Evolutionary conservation across 2,113 vertebrate species (phyloP), one percentile per base, ranked within the genome.

Genomic region (Salvator merianae): DNA sequence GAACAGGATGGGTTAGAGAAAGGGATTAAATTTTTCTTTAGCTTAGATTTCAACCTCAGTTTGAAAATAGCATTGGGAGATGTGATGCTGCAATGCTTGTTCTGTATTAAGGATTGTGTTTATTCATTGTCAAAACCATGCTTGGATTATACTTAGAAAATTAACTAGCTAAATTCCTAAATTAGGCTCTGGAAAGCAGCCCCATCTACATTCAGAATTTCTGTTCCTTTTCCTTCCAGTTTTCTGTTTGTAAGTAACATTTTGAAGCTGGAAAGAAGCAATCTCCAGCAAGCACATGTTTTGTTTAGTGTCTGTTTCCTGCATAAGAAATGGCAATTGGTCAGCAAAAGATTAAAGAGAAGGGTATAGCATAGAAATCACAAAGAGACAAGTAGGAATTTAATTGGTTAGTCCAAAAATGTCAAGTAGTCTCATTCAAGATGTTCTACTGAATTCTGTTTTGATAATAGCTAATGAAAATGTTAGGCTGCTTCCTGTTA

Each of bases 381-480:
- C 26, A 66, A 82, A 28, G n/a, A 3, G 47, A 28, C 34, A 53
- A 85, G 84, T 38, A 28, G 32, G 22, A 1, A 79, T 47, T 6
- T 79, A 70, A 88, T 86, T 81, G 84, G 38, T 85, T 87, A 81
- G 89, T 82, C 66, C 34, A 78, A 85, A 53, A 24, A 62, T 84
- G 59, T 72, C 70, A 84, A 68, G 62, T 1, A 7, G 3, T 84
- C 34, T 82, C 32, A 89, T 77, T 76, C 43, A 82, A 69, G 88
- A 88, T 85, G 88, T 78, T 74, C 9, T 47, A 75, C 8, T 74
- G 89, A 86, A 82, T 79, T 28, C 13, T 30, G 0, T 79, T 90
- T 80, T 83, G 66, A 81, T 79, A 86, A 24, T 3, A 32, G 71
- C 8, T 34, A 87, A 88, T 83, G 82, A 75, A 91, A 90, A 86